phyloP scores from a whole-genome alignment of 2,797 vertebrate species.

The Acomys russatus region DNA sequence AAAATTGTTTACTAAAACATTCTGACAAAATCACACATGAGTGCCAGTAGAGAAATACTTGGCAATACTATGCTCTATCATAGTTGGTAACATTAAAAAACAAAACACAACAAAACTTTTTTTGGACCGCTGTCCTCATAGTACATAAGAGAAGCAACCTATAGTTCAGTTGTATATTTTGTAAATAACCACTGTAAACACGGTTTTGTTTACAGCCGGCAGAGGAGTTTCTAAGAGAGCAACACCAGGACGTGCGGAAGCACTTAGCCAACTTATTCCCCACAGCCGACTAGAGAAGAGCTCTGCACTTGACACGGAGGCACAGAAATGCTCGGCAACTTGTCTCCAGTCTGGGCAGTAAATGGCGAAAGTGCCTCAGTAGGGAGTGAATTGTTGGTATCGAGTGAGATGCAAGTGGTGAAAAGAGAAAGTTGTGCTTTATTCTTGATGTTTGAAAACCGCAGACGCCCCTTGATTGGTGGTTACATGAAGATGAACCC shows the following conservation, averaged over 20 bases:
- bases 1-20: background rate
- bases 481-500: background rate
- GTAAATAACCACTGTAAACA: background rate
- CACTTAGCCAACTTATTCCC: background rate
- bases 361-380: background rate
- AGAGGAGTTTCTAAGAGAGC: background rate
- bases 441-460: slow-evolving; percentile 17
- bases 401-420: background rate
- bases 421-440: background rate
- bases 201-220: background rate
- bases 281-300: background rate
- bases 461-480: background rate
- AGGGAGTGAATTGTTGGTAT: background rate
- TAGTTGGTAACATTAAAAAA: background rate
- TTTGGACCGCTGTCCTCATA: background rate
- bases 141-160: slow-evolving; percentile 39
- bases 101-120: background rate
- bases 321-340: background rate
- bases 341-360: background rate
- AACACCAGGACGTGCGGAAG: background rate
- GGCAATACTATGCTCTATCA: background rate
- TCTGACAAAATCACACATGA: slow-evolving; percentile 41
- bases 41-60: background rate
- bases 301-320: slow-evolving; percentile 19
- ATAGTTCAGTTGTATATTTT: background rate